Conservation (phyloP, 2,113 vertebrate species). For the Rostratula benghalensis region DNA sequence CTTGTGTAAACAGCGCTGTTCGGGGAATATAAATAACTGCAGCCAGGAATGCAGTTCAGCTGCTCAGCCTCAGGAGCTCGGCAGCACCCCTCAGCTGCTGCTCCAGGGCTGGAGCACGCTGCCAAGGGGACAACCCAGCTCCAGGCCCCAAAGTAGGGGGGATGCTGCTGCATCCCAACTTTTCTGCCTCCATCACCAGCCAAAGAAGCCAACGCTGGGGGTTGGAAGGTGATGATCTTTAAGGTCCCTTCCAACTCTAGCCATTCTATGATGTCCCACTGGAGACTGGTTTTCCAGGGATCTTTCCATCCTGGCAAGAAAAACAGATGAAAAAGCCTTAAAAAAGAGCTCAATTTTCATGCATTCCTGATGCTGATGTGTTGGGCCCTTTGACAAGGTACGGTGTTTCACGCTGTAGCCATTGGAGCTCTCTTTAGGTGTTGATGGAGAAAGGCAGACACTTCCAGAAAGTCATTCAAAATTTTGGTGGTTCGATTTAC, state of each 20-base stretch:
- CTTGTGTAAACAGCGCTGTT: constrained; percentile 77
- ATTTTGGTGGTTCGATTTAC: neutral
- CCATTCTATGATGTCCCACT: neutral
- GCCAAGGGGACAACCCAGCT: neutral
- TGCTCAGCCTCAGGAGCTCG: constrained; percentile 40
- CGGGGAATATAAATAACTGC: constrained; percentile 75
- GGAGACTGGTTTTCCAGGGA: neutral
- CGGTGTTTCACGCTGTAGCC: neutral
- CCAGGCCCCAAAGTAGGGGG: neutral
- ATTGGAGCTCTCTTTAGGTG: neutral
- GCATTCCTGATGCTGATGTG: neutral
- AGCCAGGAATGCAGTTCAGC: constrained; percentile 55
- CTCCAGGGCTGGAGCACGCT: neutral
- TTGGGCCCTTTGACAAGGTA: neutral
- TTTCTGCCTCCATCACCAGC: neutral
- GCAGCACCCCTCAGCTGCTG: constrained; percentile 3
- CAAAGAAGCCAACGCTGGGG: neutral
- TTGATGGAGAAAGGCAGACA: neutral
- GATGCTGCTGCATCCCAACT: neutral
- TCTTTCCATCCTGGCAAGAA: neutral
- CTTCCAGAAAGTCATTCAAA: neutral
- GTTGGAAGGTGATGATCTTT: no score
- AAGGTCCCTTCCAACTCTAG: no score
- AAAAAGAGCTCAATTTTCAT: neutral
- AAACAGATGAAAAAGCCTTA: neutral